Base-by-base conservation (phyloP, 2,797 vertebrate species). In the Apogon hyalosoma region DNA sequence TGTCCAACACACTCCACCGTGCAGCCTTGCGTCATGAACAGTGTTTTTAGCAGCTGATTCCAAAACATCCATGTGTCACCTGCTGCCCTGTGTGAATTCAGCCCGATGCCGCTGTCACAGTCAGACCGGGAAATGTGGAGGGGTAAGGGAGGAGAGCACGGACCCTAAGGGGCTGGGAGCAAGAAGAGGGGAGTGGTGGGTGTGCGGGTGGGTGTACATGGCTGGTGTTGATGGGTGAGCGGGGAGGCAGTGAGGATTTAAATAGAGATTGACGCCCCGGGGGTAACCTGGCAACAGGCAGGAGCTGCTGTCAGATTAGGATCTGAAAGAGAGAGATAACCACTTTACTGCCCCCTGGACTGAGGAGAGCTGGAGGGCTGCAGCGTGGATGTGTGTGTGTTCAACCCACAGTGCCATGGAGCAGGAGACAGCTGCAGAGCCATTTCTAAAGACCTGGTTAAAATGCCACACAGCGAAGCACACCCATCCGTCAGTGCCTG, bases 291-390 rank as follows among this genome's bases (percentile, higher is more conserved):
- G 95, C 94, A 96, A 95, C 95, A 94, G 94, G 95, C 95, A 95
- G 94, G 94, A 90, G 94, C 92, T 93, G 92, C 95, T 95, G 95
- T 96, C 95, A 97, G 96, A 97, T 98, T 97, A 97, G 95, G 94
- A 97, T 96, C 96, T 96, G 95, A 95, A 92, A 95, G 93, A 94
- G 94, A 92, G 94, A 96, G 95, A 96, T 97, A 96, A 96, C 94
- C 95, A 95, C 94, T 95, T 93, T 95, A 97, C 96, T 94, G 93
- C 92, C 93, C 93, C 92, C 91, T 93, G 91, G 93, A 93, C 87
- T 89, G 87, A 86, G 81, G 77, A 87, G 81, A 83, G 83, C 85
- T 90, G 79, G 83, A 87, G 85, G 87, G 87, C 77, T 86, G 75
- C 75, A 63, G 76, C 6, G 55, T 68, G 39, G 50, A 49, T 63